Base-by-base conservation (phyloP, 2,113 vertebrate species). In the Cottus gobio region DNA sequence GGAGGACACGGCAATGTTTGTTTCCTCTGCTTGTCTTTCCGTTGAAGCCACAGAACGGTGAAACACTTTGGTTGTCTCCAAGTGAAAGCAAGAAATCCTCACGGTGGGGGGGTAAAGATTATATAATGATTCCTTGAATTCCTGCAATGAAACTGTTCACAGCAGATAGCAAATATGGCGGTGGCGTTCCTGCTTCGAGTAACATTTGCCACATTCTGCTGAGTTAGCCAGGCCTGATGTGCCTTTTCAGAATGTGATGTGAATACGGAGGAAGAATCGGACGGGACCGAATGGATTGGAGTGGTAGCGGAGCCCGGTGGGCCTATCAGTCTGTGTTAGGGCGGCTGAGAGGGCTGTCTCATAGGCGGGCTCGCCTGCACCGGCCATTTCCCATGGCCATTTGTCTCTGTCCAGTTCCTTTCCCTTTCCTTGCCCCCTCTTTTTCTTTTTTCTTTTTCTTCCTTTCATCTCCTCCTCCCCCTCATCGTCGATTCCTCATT, bases 331-430 rank as follows among this genome's bases (percentile, higher is more conserved):
- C 91, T 85, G 86, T 39, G 90, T 93, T 92, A 91, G 69, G 39
- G 70, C 78, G 56, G 85, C 90, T 87, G 86, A 90, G 85, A 89
- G 87, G 85, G 54, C 83, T 85, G 90, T 90, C 89, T 90, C 81
- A 42, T 74, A 77, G 84, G 75, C 87, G 7, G 87, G 22, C 83
- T 90, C 79, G 61, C 84, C 84, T 57, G 80, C 90, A 86, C 82
- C 64, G 24, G 62, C 75, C 91, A 84, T 93, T 90, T 92, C 91
- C 90, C 77, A 24, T 60, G 83, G 78, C 84, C 87, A 92, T 93
- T 92, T 90, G 86, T 93, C 92, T 92, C 83, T 90, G 92, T 93
- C 89, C 89, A 77, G 2, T 88, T 89, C 80, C 87, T 84, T 80
- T 77, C 72, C 75, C 77, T 68, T 79, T 76, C 39, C 42, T 84